Evolutionary conservation across 2,797 vertebrate genomes (phyloP), one percentile per base, ranked within the genome.

Genomic region (Semaprochilodus insignis): DNA sequence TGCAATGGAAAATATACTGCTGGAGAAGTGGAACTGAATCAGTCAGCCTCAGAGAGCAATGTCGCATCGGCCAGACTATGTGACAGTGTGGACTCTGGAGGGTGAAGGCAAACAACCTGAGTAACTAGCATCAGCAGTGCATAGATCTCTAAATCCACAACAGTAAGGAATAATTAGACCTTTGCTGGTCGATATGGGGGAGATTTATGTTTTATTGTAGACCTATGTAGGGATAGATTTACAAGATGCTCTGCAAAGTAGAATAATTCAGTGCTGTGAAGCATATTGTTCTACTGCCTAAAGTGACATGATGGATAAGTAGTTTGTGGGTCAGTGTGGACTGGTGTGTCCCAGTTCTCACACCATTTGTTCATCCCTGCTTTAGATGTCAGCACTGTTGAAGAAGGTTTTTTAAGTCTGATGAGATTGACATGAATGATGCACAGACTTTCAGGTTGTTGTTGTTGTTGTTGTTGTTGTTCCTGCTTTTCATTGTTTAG

Each of bases 231-330:
- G 7, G n/a, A 67, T 65, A 21, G 13, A 77, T 59, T 67, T 67
- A 60, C 23, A 40, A 17, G 23, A 77, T 16, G 21, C 31, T 13
- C 48, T 80, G 23, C 19, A 44, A 31, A 74, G 51, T 10, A 63
- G 60, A 76, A 77, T 74, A 74, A 83, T 81, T 81, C 34, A 74
- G 16, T 70, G 54, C 31, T 74, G 44, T 69, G 52, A 85, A 76
- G 57, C 19, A 16, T 51, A 70, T 67, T 78, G 40, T 66, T 79
- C 40, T 74, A 51, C 51, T 51, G 48, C 54, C 36, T 52, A 73
- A 25, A 67, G 40, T 72, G 34, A 74, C 34, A 7, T 71, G 48
- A 86, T 77, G 16, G 62, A 81, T 79, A 79, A 51, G n/a, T 27
- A 40, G 72, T 51, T 66, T 67, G 51, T 19, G 17, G 52, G 77